Evolutionary conservation across 2,797 vertebrate genomes (phyloP).

Genomic region (Amphiprion clarkii): DNA sequence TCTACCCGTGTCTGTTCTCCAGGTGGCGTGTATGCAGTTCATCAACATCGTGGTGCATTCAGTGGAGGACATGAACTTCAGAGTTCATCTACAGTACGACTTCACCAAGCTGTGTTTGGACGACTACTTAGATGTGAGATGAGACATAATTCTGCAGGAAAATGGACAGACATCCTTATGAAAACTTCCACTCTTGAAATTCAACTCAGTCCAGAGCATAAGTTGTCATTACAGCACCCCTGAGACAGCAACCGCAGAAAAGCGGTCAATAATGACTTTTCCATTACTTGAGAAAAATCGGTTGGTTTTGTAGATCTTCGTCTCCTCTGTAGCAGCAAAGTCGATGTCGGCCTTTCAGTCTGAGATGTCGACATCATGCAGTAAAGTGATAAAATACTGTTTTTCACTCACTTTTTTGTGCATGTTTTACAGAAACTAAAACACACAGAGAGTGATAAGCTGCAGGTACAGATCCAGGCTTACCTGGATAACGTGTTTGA

Average conservation of each 20-base stretch:
- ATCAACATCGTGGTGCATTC: constrained; percentile 99
- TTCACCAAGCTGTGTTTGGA: constrained; percentile 97
- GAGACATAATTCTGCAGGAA: constrained; percentile 19
- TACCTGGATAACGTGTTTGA: constrained; percentile 99
- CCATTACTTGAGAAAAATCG: constrained; percentile 21
- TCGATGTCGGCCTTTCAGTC: constrained; percentile 6
- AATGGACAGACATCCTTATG: constrained; percentile 17
- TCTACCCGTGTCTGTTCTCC: not conserved
- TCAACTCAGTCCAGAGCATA: constrained; percentile 7
- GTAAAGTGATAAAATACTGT: not conserved
- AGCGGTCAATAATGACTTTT: constrained; percentile 49
- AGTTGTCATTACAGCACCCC: constrained; percentile 27
- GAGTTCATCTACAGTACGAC: constrained; percentile 95
- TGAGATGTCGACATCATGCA: not conserved
- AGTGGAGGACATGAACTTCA: constrained; percentile 98
- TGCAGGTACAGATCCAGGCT: constrained; percentile 98
- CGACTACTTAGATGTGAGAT: constrained; percentile 93
- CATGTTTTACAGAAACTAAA: constrained; percentile 90
- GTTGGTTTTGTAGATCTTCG: constrained; percentile 19
- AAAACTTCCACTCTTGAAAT: constrained; percentile 16
- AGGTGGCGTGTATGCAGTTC: constrained; percentile 99
- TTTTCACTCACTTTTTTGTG: constrained; percentile 15
- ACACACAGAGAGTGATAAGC: constrained; percentile 96
- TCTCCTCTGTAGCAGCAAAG: constrained; percentile 4
- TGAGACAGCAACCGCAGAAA: constrained; percentile 36